Conservation (phyloP, 2,888 invertebrate species). For the Dugesia japonica region DNA sequence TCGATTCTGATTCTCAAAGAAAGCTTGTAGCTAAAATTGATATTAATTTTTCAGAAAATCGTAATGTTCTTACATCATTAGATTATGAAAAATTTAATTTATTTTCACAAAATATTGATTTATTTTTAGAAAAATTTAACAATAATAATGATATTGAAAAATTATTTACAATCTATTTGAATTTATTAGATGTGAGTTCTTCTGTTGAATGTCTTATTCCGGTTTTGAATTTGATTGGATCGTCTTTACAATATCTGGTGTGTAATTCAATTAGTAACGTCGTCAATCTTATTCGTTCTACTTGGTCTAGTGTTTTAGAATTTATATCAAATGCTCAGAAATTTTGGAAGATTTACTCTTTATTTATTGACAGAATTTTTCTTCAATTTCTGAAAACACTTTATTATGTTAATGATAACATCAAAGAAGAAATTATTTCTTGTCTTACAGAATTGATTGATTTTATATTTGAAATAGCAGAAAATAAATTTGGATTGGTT, state of each 20-base stretch:
- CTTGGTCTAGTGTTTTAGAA: not conserved
- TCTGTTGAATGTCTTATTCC: not conserved
- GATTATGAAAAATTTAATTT: not conserved
- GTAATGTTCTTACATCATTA: not conserved
- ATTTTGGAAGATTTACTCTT: not conserved
- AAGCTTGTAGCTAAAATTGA: not conserved
- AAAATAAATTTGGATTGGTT: conserved; percentile 4
- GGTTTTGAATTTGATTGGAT: conserved; percentile 6
- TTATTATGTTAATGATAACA: not conserved
- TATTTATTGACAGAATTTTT: not conserved
- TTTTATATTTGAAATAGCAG: not conserved
- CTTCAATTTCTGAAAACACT: not conserved
- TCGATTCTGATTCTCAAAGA: not conserved
- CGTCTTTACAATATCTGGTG: not conserved
- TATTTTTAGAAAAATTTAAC: not conserved
- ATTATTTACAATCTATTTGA: not conserved
- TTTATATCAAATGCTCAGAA: conserved; percentile 8
- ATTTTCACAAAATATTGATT: not conserved
- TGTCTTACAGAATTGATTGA: not conserved
- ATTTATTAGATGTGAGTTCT: not conserved
- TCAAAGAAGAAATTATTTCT: not conserved
- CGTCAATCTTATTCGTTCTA: not conserved
- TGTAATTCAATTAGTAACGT: not conserved
- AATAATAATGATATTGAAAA: not conserved
- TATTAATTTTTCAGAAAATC: not conserved